Evolutionary conservation across 2,888 invertebrate genomes (phyloP), one percentile per base, ranked within the genome.

Genomic region (Rhyacophila evoluta): DNA sequence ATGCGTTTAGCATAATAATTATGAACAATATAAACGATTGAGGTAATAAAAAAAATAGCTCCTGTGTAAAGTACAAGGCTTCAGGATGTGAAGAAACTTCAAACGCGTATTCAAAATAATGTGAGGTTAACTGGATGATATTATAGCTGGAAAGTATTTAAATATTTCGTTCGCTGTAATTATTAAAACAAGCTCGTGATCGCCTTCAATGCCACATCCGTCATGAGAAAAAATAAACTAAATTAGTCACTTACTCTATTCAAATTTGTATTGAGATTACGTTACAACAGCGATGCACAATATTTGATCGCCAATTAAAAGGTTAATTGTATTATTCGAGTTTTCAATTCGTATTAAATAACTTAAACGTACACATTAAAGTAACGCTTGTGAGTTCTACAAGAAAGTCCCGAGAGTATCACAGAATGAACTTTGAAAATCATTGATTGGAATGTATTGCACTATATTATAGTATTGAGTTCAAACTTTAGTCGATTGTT

Each of bases 101-200:
- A 55, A 19, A 55, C 55, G 12, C 55, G 19, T 55, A 55, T 55
- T 55, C 55, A 19, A 15, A 55, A 55, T 55, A 55, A 55, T 19
- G 19, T 55, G 55, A 55, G 55, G 55, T 8, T 55, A 55, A 55
- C 55, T 1, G 10, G 55, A 55, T 55, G 10, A 55, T 55, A 25
- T 55, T 55, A 15, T 1, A 19, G 55, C 55, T 55, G 12, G 55
- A 55, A 25, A 55, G 2, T 55, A 55, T 55, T 55, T 55, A 19
- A 25, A 55, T 55, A 55, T 25, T 55, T 55, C 55, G 19, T 55
- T 55, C 19, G 19, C 2, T 6, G 6, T 33, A 55, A 55, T 55
- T 55, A 55, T 55, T 19, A 55, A n/a, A n/a, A n/a, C 55, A 55
- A 10, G 19, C 55, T 55, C 55, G 55, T 55, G 55, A 55, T 55